Percentiles rank a stretch among this genome's conserved stretches.
phyloP scores from a whole-genome alignment of 2,888 invertebrate genomes.

The Metellina segmentata region DNA sequence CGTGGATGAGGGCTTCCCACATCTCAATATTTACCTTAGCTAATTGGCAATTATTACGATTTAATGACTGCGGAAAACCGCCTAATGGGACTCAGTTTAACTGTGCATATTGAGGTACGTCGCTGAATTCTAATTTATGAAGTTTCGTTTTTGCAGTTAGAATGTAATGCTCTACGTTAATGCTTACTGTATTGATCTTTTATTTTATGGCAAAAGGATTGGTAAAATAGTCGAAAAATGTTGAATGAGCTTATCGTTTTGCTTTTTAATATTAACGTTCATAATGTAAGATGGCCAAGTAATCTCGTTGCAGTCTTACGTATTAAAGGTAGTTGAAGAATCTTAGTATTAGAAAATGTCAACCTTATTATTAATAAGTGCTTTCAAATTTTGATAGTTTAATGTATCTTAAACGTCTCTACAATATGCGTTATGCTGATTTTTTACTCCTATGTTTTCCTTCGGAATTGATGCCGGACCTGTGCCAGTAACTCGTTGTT shows the following conservation, averaged over 20 bases:
- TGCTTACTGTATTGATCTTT: background rate
- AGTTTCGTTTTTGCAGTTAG: background rate
- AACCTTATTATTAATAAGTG: too few relatives aligned
- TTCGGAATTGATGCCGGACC: too few relatives aligned
- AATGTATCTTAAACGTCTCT: too few relatives aligned
- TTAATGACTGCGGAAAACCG: slow-evolving; percentile 42
- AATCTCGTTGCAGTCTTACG: too few relatives aligned
- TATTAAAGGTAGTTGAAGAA: too few relatives aligned
- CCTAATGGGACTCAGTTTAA: background rate
- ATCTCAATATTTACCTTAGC: slow-evolving; percentile 51
- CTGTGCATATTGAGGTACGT: background rate
- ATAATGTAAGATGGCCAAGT: too few relatives aligned
- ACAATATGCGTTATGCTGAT: too few relatives aligned
- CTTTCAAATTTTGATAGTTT: too few relatives aligned
- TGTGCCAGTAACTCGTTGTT: too few relatives aligned
- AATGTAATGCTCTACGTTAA: background rate
- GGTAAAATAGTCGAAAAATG: background rate
- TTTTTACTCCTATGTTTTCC: too few relatives aligned
- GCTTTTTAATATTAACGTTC: background rate
- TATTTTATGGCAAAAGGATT: slow-evolving; percentile 24
- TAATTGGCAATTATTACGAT: slow-evolving; percentile 66
- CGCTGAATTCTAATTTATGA: background rate
- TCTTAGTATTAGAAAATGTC: too few relatives aligned
- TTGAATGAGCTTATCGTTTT: background rate
- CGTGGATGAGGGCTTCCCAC: slow-evolving; percentile 30